A percentile compares a stretch with the other conserved stretches of the same genome.
These are phyloP conservation scores for Girardia tigrina DNA, from an alignment of 2,888 invertebrate genomes.

Conservation along the genomic window DNA sequence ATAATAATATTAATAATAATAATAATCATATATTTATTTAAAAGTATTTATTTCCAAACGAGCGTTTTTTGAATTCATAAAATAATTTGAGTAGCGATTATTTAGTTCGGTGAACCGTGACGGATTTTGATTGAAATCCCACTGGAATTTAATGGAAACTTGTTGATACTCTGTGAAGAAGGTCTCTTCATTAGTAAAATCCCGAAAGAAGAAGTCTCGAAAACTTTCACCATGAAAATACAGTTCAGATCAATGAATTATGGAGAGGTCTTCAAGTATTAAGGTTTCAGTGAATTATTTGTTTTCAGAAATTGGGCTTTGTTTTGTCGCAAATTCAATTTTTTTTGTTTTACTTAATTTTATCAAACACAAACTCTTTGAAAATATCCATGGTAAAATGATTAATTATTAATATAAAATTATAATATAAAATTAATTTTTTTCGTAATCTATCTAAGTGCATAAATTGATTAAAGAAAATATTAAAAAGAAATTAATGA, in stretches of 20 bases:
- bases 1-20: not conserved
- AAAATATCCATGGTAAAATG: no score
- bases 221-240: conserved; percentile 17
- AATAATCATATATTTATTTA: not conserved
- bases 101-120: not conserved
- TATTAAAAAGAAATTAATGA: not conserved
- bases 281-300: conserved; percentile 8
- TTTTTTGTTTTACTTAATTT: no score
- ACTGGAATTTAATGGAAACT: not conserved
- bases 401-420: not conserved
- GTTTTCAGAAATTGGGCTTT: conserved; percentile 4
- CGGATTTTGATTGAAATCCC: not conserved
- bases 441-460: not conserved
- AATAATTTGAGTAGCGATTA: not conserved
- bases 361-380: no score
- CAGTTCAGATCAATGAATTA: not conserved
- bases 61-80: not conserved
- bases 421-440: not conserved
- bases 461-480: not conserved
- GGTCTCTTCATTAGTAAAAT: conserved; percentile 11
- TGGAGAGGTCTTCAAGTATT: not conserved
- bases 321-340: no score
- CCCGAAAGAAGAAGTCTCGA: conserved; percentile 17
- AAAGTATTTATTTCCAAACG: not conserved
- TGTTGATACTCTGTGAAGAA: conserved; percentile 6